Evolutionary conservation across 2,888 invertebrate genomes (phyloP).

Genomic region (Trichogramma evanescens): DNA sequence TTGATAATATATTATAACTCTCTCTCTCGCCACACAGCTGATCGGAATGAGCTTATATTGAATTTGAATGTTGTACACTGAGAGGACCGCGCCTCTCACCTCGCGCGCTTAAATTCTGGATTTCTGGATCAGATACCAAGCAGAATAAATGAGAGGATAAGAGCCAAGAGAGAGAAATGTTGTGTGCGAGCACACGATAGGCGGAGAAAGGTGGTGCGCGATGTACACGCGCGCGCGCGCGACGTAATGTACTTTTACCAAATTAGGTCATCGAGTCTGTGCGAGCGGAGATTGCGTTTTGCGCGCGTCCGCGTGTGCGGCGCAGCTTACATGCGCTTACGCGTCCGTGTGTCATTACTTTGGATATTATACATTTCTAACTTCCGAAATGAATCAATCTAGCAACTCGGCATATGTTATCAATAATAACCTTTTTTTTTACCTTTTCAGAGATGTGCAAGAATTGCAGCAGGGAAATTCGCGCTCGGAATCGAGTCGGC

Average conservation of each 20-base stretch:
- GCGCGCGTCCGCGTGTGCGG: too few relatives aligned
- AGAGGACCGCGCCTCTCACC: constrained; percentile 10
- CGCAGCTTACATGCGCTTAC: constrained; percentile 10
- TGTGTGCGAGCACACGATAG: neutral
- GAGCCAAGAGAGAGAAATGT: too few relatives aligned
- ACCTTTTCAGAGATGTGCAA: constrained; percentile 62
- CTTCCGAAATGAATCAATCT: too few relatives aligned
- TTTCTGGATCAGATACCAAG: constrained; percentile 27
- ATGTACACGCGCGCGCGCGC: constrained; percentile 2
- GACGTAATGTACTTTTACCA: constrained; percentile 15
- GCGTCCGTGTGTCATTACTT: too few relatives aligned
- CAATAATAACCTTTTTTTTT: constrained; percentile 3
- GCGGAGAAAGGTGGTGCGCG: constrained; percentile 39
- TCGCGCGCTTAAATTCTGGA: constrained; percentile 19
- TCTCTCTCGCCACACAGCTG: neutral
- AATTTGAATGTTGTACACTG: too few relatives aligned
- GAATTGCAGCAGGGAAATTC: constrained; percentile 68
- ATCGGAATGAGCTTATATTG: neutral
- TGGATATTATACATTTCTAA: too few relatives aligned
- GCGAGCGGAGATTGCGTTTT: constrained; percentile 16
- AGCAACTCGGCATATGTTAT: neutral
- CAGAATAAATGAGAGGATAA: too few relatives aligned
- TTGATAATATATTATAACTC: neutral
- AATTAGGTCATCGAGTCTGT: constrained; percentile 38
- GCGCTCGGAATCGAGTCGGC: constrained; percentile 63